A percentile compares a stretch with the other conserved stretches of the same genome.
Conservation (phyloP, 2,113 vertebrate species). For the Mus pahari region DNA sequence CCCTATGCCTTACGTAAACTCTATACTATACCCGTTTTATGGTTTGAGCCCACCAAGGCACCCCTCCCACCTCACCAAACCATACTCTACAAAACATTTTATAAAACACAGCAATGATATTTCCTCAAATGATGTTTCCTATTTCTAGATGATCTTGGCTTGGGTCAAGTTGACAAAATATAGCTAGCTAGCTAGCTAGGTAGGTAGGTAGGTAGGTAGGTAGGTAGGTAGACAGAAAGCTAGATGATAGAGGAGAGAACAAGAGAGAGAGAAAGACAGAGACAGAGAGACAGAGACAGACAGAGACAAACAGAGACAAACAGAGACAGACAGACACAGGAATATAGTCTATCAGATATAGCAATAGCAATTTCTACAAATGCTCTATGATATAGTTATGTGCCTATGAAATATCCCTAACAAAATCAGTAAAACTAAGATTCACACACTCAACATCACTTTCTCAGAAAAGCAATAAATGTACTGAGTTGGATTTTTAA, state of each 20-base stretch:
- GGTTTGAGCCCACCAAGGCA: too few relatives aligned
- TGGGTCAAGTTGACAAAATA: background rate
- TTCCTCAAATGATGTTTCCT: background rate
- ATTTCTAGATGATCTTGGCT: background rate
- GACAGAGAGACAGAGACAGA: too few relatives aligned
- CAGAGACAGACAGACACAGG: background rate
- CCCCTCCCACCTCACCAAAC: too few relatives aligned
- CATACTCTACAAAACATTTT: too few relatives aligned
- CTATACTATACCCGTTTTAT: too few relatives aligned
- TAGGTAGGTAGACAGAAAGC: background rate
- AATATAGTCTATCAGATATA: background rate
- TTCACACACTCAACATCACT: background rate
- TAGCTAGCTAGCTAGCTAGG: too few relatives aligned
- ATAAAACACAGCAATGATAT: background rate
- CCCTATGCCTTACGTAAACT: too few relatives aligned
- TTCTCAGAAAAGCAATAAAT: background rate
- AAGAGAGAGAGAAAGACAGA: too few relatives aligned
- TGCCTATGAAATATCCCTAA: background rate
- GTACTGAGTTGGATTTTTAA: background rate
- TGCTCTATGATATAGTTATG: background rate
- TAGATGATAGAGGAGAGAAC: too few relatives aligned
- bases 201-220: too few relatives aligned
- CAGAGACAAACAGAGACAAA: too few relatives aligned
- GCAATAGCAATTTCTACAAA: background rate
- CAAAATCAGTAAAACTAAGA: constrained; percentile 28